Evolutionary conservation across 2,113 vertebrate genomes (phyloP).

Genomic region (Tautogolabrus adspersus): DNA sequence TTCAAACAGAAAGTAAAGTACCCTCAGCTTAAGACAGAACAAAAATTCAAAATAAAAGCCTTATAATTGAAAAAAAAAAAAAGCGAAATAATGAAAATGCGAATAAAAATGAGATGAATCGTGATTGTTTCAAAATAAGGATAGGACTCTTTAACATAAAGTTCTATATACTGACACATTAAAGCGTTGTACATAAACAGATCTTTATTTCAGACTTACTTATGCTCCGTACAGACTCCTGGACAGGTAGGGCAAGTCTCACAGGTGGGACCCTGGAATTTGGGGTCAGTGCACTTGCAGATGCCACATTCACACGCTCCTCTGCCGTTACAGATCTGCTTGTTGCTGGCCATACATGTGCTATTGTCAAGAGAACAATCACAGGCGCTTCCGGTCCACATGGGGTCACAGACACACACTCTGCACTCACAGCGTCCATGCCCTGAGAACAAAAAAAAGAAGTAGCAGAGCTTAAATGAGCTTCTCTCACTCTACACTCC

Average conservation of each 20-base stretch:
- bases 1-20: too few species aligned
- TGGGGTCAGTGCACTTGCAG: constrained; percentile 94
- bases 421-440: constrained; percentile 93
- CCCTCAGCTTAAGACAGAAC: too few species aligned
- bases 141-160: too few species aligned
- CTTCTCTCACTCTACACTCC: not conserved
- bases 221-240: constrained; percentile 92
- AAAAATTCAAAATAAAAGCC: too few species aligned
- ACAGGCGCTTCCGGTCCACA: constrained; percentile 93
- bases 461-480: not conserved
- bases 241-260: constrained; percentile 96
- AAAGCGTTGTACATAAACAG: not conserved
- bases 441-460: constrained; percentile 78
- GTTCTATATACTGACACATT: too few species aligned
- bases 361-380: constrained; percentile 91
- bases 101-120: too few species aligned
- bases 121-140: too few species aligned
- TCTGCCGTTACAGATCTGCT: constrained; percentile 94
- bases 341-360: constrained; percentile 89
- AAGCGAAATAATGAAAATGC: too few species aligned
- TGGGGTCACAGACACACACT: constrained; percentile 90
- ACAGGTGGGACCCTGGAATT: constrained; percentile 95
- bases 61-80: too few species aligned
- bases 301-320: constrained; percentile 91
- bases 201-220: constrained; percentile 82